Conservation (phyloP, 1,140 invertebrate genomes). For the Melitaea cinxia region DNA sequence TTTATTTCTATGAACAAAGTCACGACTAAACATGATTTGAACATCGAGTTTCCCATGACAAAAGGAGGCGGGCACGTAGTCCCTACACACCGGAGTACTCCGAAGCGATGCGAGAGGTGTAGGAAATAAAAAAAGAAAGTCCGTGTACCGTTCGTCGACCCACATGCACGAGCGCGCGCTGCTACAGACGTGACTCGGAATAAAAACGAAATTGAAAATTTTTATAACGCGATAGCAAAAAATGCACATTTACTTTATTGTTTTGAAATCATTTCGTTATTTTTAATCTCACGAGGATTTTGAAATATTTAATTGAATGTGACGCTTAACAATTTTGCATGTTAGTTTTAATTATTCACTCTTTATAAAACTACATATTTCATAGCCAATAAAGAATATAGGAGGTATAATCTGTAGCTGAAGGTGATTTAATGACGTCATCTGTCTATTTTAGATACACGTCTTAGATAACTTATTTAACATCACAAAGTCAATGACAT, state of each 20-base stretch:
- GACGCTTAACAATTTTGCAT: neutral
- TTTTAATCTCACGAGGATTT: neutral
- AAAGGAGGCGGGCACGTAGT: slow-evolving; percentile 18
- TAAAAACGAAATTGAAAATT: slow-evolving; percentile 49
- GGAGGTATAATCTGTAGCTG: too few relatives aligned
- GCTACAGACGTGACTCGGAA: slow-evolving; percentile 39
- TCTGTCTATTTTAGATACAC: too few relatives aligned
- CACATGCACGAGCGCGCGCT: slow-evolving; percentile 46
- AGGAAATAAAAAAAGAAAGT: slow-evolving; percentile 72
- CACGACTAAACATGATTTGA: slow-evolving; percentile 9
- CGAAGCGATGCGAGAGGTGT: slow-evolving; percentile 32
- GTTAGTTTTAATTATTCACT: neutral
- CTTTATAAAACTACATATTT: too few relatives aligned
- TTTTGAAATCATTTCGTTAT: slow-evolving; percentile 2
- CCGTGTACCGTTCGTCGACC: slow-evolving; percentile 65
- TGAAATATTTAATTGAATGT: neutral
- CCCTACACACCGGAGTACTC: slow-evolving; percentile 5
- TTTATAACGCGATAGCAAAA: slow-evolving; percentile 17
- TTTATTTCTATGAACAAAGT: neutral
- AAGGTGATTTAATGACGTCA: too few relatives aligned
- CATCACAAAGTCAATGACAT: too few relatives aligned
- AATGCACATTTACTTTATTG: neutral
- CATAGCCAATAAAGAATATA: too few relatives aligned
- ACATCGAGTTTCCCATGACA: slow-evolving; percentile 18
- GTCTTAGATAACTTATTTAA: too few relatives aligned